Base-by-base conservation (phyloP, 2,113 vertebrate species). In the Monarcha castaneiventris region DNA sequence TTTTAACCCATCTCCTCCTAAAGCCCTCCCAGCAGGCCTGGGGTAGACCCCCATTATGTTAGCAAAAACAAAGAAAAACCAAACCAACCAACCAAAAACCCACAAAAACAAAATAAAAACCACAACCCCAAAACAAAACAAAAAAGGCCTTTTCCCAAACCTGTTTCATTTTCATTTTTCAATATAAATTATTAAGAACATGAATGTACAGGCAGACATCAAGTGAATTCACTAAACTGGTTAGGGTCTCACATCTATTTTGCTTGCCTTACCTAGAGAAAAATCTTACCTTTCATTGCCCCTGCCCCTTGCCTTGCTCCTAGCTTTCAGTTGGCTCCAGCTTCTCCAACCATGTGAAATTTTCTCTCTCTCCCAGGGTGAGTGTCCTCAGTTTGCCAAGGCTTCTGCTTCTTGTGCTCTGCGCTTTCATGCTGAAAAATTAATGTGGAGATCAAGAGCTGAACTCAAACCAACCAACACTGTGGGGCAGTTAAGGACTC, bases 401-500 rank as follows among this genome's bases (percentile, higher is more conserved):
- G 56, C 33, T 72, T 84, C 55, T 81, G 39, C 64, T 78, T 87
- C 73, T 68, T 54, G 33, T 71, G 26, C 44, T 87, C 52, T 59
- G 43, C 0, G 2, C 15, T 88, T 72, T 67, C n/a, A 21, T 43
- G 39, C 30, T 84, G 59, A 93, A 94, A 86, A 62, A 84, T 48
- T 67, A 41, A 56, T 5, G 52, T 52, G 35, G 35, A 71, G 11
- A 56, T 56, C 59, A 0, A 2, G 81, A 91, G 27, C 61, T 72
- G n/a, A 83, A 76, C 66, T 46, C 43, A 58, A 93, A 81, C 13
- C 49, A 76, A 64, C 4, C 29, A 80, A 48, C 22, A 30, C 15
- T 0, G 0, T 17, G 10, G 58, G 25, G 15, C 25, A 39, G 37
- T 22, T 73, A 46, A 64, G 54, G 37, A 52, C 59, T 86, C 51